Conservation (phyloP, 2,113 vertebrate species). For the Vidua macroura region DNA sequence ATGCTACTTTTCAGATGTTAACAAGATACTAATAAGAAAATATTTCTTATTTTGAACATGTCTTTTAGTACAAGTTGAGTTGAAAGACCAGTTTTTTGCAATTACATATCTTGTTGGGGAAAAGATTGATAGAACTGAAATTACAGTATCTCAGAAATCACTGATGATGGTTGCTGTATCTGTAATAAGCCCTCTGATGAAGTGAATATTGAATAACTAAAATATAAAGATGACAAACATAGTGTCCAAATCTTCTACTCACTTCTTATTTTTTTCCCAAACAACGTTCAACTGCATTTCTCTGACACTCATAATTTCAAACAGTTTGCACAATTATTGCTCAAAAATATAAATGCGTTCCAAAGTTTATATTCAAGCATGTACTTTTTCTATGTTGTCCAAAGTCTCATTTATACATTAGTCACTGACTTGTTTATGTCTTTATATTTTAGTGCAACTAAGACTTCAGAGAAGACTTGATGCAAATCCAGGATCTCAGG, state of each 20-base stretch:
- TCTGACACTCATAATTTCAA: background rate
- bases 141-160: conserved; percentile 11
- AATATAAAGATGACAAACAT: background rate
- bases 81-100: background rate
- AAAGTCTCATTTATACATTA: background rate
- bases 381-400: background rate
- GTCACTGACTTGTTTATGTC: background rate
- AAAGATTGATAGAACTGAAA: background rate
- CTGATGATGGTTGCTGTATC: background rate
- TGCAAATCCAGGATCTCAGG: background rate
- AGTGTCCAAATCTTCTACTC: background rate
- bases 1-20: background rate
- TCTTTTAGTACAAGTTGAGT: background rate
- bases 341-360: background rate
- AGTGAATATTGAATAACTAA: background rate
- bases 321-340: background rate
- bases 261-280: background rate
- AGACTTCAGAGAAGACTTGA: background rate
- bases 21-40: background rate
- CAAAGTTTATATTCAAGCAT: background rate
- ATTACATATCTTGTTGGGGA: background rate
- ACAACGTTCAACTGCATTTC: background rate
- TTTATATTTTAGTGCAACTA: background rate
- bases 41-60: background rate
- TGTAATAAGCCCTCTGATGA: background rate